Conservation (phyloP, 2,888 invertebrate species). For the Tipula confusa region DNA sequence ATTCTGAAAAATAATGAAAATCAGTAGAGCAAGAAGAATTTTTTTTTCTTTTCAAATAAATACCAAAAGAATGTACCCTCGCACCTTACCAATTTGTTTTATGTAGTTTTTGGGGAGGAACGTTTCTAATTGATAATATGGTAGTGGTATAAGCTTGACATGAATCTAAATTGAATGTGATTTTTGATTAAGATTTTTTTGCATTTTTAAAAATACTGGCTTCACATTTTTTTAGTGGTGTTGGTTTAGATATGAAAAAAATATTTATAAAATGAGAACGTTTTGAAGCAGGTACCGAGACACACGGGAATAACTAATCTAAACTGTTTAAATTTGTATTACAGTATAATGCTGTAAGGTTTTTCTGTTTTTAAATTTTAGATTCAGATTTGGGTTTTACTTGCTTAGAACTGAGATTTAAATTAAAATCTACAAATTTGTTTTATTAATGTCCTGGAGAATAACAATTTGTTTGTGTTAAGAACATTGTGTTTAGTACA, state of each 20-base stretch:
- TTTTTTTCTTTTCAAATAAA: background rate
- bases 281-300: background rate
- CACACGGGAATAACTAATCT: constrained; percentile 20
- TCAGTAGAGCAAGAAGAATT: background rate
- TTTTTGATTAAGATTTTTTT: background rate
- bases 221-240: background rate
- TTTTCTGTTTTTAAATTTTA: background rate
- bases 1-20: background rate
- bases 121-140: background rate
- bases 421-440: background rate
- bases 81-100: background rate
- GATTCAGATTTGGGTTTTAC: background rate
- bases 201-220: background rate
- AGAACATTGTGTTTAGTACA: too few species aligned
- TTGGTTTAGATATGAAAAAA: background rate
- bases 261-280: background rate
- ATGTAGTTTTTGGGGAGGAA: background rate
- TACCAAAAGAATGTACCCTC: background rate
- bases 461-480: background rate
- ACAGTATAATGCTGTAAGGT: background rate
- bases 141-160: background rate
- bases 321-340: background rate
- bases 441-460: background rate
- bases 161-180: constrained; percentile 20
- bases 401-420: background rate